A percentile compares a stretch with the other conserved stretches of the same genome.
phyloP scores from a whole-genome alignment of 2,888 invertebrate genomes.

The Campoplex nolae region DNA sequence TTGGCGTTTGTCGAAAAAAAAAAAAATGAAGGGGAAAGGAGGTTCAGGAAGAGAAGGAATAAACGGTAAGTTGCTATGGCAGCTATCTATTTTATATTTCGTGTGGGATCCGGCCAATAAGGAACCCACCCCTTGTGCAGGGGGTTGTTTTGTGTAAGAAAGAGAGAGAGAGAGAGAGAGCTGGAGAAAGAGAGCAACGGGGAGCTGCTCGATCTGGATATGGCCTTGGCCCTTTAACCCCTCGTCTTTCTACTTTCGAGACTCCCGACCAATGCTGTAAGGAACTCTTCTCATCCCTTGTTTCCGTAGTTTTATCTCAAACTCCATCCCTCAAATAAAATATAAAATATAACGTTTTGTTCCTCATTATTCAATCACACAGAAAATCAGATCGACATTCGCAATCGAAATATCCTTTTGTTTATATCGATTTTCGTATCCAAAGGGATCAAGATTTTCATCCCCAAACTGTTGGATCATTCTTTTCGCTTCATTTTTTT shows the following conservation, averaged over 20 bases:
- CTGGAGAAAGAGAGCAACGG: slow-evolving; percentile 3
- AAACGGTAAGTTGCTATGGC: slow-evolving; percentile 63
- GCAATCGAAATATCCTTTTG: slow-evolving; percentile 24
- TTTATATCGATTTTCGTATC: slow-evolving; percentile 7
- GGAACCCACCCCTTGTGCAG: slow-evolving; percentile 60
- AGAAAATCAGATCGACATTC: neutral
- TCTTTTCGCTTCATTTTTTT: neutral
- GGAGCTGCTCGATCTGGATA: slow-evolving; percentile 53
- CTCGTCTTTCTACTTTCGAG: slow-evolving; percentile 51
- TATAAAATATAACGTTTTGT: slow-evolving; percentile 10
- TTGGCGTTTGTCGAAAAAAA: slow-evolving; percentile 49
- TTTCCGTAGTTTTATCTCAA: slow-evolving; percentile 54
- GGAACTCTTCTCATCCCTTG: slow-evolving; percentile 36
- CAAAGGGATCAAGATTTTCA: neutral
- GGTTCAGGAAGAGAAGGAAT: slow-evolving; percentile 34
- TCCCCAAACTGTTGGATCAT: neutral
- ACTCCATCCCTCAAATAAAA: neutral
- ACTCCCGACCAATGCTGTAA: slow-evolving; percentile 37
- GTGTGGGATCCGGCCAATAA: slow-evolving; percentile 66
- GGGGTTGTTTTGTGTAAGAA: slow-evolving; percentile 35
- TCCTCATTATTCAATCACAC: slow-evolving; percentile 11
- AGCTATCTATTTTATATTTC: slow-evolving; percentile 65
- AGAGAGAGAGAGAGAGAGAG: slow-evolving; percentile 41
- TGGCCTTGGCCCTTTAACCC: slow-evolving; percentile 74
- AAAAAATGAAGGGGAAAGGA: slow-evolving; percentile 35